Percentiles rank a stretch among this genome's conserved stretches.
phyloP scores from a whole-genome alignment of 2,888 invertebrate species.

The Mythimna ferrago region DNA sequence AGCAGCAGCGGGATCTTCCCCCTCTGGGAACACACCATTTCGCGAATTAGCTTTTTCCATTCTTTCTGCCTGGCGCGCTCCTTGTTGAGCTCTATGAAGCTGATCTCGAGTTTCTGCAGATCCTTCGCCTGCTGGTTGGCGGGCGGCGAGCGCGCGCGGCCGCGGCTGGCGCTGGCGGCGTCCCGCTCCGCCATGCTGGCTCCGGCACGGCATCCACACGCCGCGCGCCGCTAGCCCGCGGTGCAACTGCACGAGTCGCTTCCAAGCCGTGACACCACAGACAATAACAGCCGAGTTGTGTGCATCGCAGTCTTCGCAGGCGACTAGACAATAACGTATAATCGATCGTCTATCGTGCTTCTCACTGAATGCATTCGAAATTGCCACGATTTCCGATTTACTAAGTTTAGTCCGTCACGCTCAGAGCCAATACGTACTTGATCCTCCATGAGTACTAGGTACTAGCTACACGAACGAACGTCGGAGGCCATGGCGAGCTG shows the following conservation, averaged over 20 bases:
- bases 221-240: conserved; percentile 77
- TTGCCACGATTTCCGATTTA: conserved; percentile 73
- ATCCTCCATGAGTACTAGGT: conserved; percentile 82
- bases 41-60: conserved; percentile 91
- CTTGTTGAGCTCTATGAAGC: conserved; percentile 89
- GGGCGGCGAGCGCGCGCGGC: conserved; percentile 80
- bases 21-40: conserved; percentile 93
- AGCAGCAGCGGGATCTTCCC: conserved; percentile 98
- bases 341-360: conserved; percentile 84
- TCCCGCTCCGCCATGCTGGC: conserved; percentile 77
- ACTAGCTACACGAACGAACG: conserved; percentile 72
- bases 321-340: conserved; percentile 79
- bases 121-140: conserved; percentile 79
- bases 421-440: conserved; percentile 83
- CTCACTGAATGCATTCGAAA: conserved; percentile 77
- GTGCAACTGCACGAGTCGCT: conserved; percentile 82
- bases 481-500: conserved; percentile 82
- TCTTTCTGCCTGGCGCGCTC: conserved; percentile 88
- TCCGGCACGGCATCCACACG: conserved; percentile 76
- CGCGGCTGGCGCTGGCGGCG: conserved; percentile 76
- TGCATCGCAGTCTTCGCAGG: conserved; percentile 82
- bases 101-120: conserved; percentile 87
- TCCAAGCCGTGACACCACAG: conserved; percentile 83
- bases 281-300: conserved; percentile 82
- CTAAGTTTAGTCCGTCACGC: conserved; percentile 72